Evolutionary conservation across 2,888 invertebrate species (phyloP), one percentile per base, ranked within the genome.

Genomic region (Agriopis aurantiaria): DNA sequence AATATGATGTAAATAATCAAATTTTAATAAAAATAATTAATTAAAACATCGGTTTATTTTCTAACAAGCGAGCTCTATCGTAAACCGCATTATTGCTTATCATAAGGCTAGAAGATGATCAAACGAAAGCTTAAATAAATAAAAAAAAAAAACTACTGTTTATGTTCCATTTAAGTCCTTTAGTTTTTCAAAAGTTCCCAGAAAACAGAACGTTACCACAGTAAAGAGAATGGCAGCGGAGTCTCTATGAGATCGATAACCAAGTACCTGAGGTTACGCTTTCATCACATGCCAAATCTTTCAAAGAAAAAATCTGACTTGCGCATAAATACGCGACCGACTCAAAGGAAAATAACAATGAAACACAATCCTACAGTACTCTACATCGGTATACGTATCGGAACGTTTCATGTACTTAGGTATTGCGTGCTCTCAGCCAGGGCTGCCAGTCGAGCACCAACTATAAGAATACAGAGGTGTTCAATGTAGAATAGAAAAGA

Each of bases 321-420:
- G 63, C 60, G 56, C 68, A 60, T 69, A 64, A 62, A 65, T 61
- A 70, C 62, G 62, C 61, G 48, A 62, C 59, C 65, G 59, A 65
- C 59, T 67, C 71, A 75, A 68, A 71, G 75, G 66, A 68, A 75
- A 73, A 73, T 70, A 75, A 73, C 75, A 68, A 72, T 68, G 66
- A 65, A 71, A 75, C 68, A 68, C 71, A 68, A 75, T 72, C 68
- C 41, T 65, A 67, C 43, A 48, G 33, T 49, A 59, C 49, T 33
- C 33, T 45, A 49, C 9, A 14, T 60, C 49, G 48, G 40, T 49
- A 41, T 60, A 64, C 55, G 60, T 67, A 60, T 67, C 40, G 63
- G 63, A 60, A 68, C 67, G 64, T 46, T 65, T 43, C 57, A 2
- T 7, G 55, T 33, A 49, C 65, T 45, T 70, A 43, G 33, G 66